These are phyloP conservation scores for Limenitis camilla DNA, from an alignment of 2,888 invertebrate genomes.

Conservation along the genomic window DNA sequence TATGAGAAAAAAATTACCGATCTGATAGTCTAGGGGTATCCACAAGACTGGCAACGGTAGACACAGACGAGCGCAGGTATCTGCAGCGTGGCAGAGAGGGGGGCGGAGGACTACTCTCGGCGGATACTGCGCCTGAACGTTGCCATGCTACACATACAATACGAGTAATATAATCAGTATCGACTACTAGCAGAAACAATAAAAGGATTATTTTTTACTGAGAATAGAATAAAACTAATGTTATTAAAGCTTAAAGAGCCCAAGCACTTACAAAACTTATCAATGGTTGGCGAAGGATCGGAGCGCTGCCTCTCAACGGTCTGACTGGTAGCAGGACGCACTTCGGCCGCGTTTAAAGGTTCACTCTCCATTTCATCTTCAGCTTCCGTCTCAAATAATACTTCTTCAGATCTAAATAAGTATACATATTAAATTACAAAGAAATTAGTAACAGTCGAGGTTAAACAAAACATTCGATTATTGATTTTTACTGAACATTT, in stretches of 20 bases:
- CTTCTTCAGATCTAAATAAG: constrained; percentile 44
- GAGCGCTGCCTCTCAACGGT: constrained; percentile 27
- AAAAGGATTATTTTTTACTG: not conserved
- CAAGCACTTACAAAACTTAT: constrained; percentile 13
- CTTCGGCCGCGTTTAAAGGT: constrained; percentile 17
- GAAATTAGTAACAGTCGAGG: no score
- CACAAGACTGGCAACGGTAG: constrained; percentile 23
- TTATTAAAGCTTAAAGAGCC: no score
- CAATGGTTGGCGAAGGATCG: constrained; percentile 25
- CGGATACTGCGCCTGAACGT: constrained; percentile 48
- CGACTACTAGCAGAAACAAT: not conserved
- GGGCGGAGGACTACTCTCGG: constrained; percentile 49
- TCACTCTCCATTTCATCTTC: constrained; percentile 43
- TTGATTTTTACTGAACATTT: no score
- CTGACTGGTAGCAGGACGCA: constrained; percentile 22
- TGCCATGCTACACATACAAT: constrained; percentile 33
- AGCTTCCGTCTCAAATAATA: constrained; percentile 48
- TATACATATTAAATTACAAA: not conserved
- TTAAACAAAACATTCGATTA: not conserved
- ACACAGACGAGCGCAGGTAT: constrained; percentile 25
- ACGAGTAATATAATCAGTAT: not conserved
- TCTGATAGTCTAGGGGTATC: constrained; percentile 78
- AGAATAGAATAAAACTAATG: no score
- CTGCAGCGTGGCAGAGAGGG: constrained; percentile 26
- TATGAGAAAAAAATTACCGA: constrained; percentile 61